These are phyloP conservation scores for Corydoras maculifer DNA, from an alignment of 2,113 vertebrate species.

Conservation along the genomic window DNA sequence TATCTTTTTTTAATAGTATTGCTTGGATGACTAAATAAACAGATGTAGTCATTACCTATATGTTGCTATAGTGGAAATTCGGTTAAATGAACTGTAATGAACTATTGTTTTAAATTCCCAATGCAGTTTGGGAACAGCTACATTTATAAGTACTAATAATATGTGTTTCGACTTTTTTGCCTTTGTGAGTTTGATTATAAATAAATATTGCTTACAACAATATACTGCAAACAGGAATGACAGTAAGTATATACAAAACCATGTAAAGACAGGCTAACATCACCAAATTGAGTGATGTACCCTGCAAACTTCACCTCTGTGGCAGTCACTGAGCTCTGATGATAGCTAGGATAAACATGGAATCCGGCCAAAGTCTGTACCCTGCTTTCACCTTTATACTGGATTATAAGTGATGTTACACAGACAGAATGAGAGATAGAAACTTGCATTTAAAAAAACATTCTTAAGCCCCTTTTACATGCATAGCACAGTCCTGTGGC, in stretches of 20 bases:
- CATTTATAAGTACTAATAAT: too few relatives aligned
- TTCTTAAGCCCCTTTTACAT: not conserved
- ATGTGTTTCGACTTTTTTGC: too few relatives aligned
- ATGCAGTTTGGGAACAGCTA: too few relatives aligned
- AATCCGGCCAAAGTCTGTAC: constrained; percentile 25
- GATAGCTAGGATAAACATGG: constrained; percentile 30
- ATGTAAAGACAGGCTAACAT: constrained; percentile 17
- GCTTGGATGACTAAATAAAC: too few relatives aligned
- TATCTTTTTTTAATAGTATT: too few relatives aligned
- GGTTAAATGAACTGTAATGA: too few relatives aligned
- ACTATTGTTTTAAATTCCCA: too few relatives aligned
- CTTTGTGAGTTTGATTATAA: too few relatives aligned
- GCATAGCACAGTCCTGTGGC: too few relatives aligned
- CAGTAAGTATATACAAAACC: not conserved
- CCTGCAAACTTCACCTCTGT: constrained; percentile 16
- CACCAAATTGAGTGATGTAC: not conserved
- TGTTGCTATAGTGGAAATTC: too few relatives aligned
- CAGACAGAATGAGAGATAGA: constrained; percentile 12
- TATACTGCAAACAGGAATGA: constrained; percentile 1
- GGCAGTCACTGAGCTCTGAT: constrained; percentile 8
- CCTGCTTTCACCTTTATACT: constrained; percentile 19
- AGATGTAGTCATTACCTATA: too few relatives aligned
- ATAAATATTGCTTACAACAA: too few relatives aligned
- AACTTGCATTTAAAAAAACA: not conserved
- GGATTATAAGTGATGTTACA: constrained; percentile 16